A percentile compares a stretch with the other conserved stretches of the same genome.
Conservation (phyloP, 2,888 invertebrate genomes). For the Macrophya alboannulata region DNA sequence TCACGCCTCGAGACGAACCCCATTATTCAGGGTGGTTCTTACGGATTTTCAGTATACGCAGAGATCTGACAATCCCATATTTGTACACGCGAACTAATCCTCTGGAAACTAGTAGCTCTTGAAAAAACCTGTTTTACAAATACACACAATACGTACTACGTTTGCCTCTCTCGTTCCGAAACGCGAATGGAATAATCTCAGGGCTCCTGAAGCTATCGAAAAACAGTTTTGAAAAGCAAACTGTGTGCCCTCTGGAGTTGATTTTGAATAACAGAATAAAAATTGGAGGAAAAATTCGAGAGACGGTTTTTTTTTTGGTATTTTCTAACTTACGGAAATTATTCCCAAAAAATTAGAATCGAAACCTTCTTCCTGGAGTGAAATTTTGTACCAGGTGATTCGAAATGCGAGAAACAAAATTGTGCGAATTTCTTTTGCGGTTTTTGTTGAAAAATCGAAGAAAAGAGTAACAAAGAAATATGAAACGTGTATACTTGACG, state of each 20-base stretch:
- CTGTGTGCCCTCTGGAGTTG: no score
- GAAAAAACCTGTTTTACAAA: background rate
- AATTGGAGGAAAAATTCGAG: background rate
- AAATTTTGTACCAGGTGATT: background rate
- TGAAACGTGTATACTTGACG: background rate
- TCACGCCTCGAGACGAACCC: conserved; percentile 1
- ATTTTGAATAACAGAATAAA: background rate
- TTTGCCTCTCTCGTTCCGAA: background rate
- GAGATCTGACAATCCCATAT: background rate
- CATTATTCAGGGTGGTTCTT: background rate
- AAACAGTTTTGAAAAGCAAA: background rate
- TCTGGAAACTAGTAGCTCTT: background rate
- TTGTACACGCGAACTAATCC: background rate
- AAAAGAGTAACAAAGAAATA: background rate
- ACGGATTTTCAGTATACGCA: background rate
- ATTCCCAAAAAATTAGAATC: background rate
- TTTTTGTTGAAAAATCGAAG: background rate
- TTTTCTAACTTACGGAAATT: background rate
- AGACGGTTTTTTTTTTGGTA: background rate
- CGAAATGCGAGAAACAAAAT: no score
- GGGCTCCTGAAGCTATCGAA: background rate
- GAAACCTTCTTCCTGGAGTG: background rate
- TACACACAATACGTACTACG: background rate
- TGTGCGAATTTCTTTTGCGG: background rate
- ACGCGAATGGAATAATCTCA: background rate